Evolutionary conservation across 92 coral and sea anemone genomes (phyloP), one percentile per base, ranked within the genome.

Genomic region (Porites evermanni): DNA sequence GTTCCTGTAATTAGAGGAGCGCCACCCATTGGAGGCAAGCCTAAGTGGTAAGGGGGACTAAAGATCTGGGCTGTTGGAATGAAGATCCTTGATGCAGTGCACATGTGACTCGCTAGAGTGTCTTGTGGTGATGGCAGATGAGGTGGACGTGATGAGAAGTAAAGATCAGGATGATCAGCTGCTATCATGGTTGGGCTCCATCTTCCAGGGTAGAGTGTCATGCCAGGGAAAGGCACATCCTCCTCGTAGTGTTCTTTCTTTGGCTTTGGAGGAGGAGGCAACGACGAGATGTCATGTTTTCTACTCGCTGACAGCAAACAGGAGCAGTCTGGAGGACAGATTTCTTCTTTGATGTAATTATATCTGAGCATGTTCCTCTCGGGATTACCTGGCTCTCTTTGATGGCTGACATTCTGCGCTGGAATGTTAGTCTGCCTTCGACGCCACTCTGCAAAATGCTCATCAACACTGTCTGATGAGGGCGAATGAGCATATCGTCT

Each of bases 1-100:
- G 97, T 84, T 64, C 92, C 94, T 3, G 97, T 52, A 18, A 93
- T 82, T 70, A 94, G 74, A 47, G 93, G 94, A 54, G 89, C 85
- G 11, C 93, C 94, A 26, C 94, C 82, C 68, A 95, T 87, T 10
- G 98, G 97, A 1, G 94, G 59, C 88, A 94, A 59, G 14, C 91
- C 90, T 69, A 94, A 79, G 32, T 92, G 98, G 47, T 89, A 84
- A 2, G 93, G 74, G 59, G 93, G 86, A 4, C 90, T 92, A 72
- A 95, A 97, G 58, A 95, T 83, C 79, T 93, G 98, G 17, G 94
- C 84, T 19, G 95, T 81, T 12, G 99, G 99, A 90, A 97, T 95
- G 89, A 95, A 97, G 66, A 97, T 94, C 47, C 98, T 92, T 8
- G 99, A 97, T 3, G 98, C 79, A 13, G 93, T 83, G 70, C 94